Evolutionary conservation across 2,797 vertebrate genomes (phyloP), one percentile per base, ranked within the genome.

Genomic region (Alectoris magna): DNA sequence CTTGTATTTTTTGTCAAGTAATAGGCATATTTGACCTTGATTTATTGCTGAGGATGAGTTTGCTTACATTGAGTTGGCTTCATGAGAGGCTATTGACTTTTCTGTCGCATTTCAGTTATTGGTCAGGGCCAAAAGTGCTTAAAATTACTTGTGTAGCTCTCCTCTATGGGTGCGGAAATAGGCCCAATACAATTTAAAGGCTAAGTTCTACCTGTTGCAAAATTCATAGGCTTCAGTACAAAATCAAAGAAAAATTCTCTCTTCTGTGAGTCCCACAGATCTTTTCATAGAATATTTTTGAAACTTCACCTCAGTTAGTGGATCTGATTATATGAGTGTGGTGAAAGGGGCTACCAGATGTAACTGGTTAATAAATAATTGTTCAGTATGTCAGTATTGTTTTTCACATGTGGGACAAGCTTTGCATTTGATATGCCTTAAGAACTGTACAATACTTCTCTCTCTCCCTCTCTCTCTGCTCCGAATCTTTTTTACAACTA

Each of bases 161-260:
- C 7, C 27, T 93, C 29, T 68, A n/a, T 56, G 21, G 71, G 41
- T 41, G 84, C 66, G 49, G 88, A 66, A 79, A n/a, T 44, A 75
- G 9, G 26, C 53, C 53, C 34, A 36, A 23, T 73, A 71, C 13
- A 92, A 87, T 62, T 82, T 68, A 84, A 86, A 93, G 91, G 64
- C 74, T 92, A 71, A 90, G 86, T 94, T 90, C 49, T 86, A 79
- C 53, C 68, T 84, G 11, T 71, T 92, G 56, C 67, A 92, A 89
- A 94, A 88, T 90, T 82, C 41, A 73, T 84, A 23, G n/a, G 48
- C 76, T 91, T 71, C 44, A 60, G 24, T 76, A 76, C 0, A 15
- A 91, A 95, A 77, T 86, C 73, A 88, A 89, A 91, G 70, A 76
- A 21, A 38, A 53, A 56, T n/a, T 83, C 70, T 53, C 6, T 73